Conservation (phyloP, 2,797 vertebrate species). For the Hydrocynus forskahlii region DNA sequence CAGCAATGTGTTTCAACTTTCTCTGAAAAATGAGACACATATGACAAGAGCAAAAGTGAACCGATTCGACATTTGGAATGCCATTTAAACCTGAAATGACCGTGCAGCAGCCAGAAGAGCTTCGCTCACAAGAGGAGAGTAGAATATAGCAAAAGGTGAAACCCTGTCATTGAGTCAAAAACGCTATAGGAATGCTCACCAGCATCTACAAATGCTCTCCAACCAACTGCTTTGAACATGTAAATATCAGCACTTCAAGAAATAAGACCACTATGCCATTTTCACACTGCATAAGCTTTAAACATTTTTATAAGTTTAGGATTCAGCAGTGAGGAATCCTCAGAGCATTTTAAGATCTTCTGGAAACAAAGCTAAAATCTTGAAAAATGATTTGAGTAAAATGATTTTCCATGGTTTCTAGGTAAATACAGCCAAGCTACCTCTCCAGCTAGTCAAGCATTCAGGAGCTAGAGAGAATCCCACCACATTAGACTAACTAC, state of each 20-base stretch:
- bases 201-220: not conserved
- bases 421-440: too few relatives aligned
- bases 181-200: not conserved
- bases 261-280: not conserved
- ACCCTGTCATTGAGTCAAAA: not conserved
- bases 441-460: too few relatives aligned
- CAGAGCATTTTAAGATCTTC: too few relatives aligned
- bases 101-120: conserved; percentile 43
- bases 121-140: not conserved
- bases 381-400: too few relatives aligned
- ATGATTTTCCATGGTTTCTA: too few relatives aligned
- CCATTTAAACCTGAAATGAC: conserved; percentile 50
- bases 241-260: not conserved
- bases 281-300: not conserved
- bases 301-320: too few relatives aligned
- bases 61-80: conserved; percentile 52
- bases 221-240: not conserved
- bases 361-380: too few relatives aligned
- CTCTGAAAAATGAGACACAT: conserved; percentile 39
- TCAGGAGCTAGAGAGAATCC: too few relatives aligned
- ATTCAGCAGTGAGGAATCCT: too few relatives aligned
- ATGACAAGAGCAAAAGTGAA: conserved; percentile 46
- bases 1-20: conserved; percentile 38
- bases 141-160: not conserved
- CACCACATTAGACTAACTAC: too few relatives aligned